Evolutionary conservation across 2,113 vertebrate species (phyloP), one percentile per base, ranked within the genome.

Genomic region (Alligator sinensis): DNA sequence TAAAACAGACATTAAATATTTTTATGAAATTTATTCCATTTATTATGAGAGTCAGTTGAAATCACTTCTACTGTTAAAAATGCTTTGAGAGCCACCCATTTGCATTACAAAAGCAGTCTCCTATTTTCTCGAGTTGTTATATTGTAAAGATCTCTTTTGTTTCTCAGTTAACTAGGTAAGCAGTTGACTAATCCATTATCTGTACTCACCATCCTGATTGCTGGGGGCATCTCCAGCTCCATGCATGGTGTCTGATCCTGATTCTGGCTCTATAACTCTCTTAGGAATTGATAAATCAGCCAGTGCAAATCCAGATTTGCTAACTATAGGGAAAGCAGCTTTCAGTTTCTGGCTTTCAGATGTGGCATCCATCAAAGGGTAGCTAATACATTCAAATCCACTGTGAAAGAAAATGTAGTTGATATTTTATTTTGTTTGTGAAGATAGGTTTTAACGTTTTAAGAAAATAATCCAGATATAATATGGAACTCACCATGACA

Each of bases 351-450:
- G 86, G 58, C 58, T 96, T 91, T 95, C 92, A 94, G 96, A 90
- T 30, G 38, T 15, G 78, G 77, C 61, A 63, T 83, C 91, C 85
- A 86, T 97, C 97, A 98, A 94, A 95, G 98, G 97, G 89, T 95
- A 98, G 92, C 97, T 91, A 95, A 97, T 75, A 95, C 92, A 96
- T 92, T 97, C 95, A 93, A 98, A 98, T 89, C 97, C 97, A 70
- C 96, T 98, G 96, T 66, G 92, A 87, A 95, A 91, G 77, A 82
- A 94, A 95, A 72, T 5, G 84, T 78, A 62, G 90, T 80, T 92
- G 88, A 81, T 80, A 55, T 79, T 91, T 96, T 82, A 89, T 81
- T 92, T 93, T 93, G 81, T 89, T 94, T 94, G 88, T 85, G 75
- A 59, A 88, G 76, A 78, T 60, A 75, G 81, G 75, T 55, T 92